Percentiles rank a stretch among this genome's conserved stretches.
These are phyloP conservation scores for Laticauda laticaudata DNA, from an alignment of 2,113 vertebrate genomes.

Conservation along the genomic window DNA sequence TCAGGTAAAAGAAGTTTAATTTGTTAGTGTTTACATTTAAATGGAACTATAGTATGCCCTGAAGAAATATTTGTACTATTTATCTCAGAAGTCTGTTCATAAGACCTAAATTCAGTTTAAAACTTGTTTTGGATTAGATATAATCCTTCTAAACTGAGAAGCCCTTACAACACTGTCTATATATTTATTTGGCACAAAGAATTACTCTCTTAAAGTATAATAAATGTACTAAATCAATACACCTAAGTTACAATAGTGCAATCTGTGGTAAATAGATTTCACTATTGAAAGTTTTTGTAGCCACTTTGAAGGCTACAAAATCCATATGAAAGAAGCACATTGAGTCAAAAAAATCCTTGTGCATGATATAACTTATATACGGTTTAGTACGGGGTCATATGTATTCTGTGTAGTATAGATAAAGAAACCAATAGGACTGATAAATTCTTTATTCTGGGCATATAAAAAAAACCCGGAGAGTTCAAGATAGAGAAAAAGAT, in stretches of 20 bases:
- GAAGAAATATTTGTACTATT: neutral
- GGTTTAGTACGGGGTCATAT: neutral
- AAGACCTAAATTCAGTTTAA: slow-evolving; percentile 27
- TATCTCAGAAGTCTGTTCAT: neutral
- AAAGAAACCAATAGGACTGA: neutral
- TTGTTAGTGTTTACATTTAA: neutral
- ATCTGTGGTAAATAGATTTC: neutral
- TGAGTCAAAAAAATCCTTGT: neutral
- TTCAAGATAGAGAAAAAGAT: neutral
- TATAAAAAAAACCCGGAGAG: neutral
- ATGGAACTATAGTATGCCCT: neutral
- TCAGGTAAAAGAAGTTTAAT: neutral
- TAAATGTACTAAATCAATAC: slow-evolving; percentile 6
- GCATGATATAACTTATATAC: neutral
- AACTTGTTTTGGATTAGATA: neutral
- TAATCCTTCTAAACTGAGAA: slow-evolving; percentile 6
- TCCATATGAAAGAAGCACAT: neutral
- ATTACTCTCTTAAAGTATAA: neutral
- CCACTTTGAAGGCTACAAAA: neutral
- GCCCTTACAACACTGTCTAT: slow-evolving; percentile 3
- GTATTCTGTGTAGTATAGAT: neutral
- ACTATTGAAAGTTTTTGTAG: neutral
- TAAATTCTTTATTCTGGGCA: neutral
- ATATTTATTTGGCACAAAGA: neutral
- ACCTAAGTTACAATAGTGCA: neutral